Base-by-base conservation (phyloP, 2,797 vertebrate species). In the Falco biarmicus region DNA sequence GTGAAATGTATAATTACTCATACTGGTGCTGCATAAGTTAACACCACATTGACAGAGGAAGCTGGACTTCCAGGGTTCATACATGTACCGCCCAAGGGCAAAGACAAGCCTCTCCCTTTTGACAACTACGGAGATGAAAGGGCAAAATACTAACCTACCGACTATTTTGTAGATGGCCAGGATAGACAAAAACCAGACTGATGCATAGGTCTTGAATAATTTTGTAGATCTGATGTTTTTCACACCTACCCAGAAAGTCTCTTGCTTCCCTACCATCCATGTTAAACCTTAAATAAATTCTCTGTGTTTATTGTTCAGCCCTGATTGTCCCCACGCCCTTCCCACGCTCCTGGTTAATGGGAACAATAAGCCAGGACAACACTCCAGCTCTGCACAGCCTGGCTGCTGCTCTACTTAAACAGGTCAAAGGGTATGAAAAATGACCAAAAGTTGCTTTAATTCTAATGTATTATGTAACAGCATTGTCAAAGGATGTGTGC, bases 181-280 rank as follows among this genome's bases (percentile, higher is more conserved):
- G 34, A 70, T 5, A 50, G 50, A 47, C 41, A 82, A 60, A 69
- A 74, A 18, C 8, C 51, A 78, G 9, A 47, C 11, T 76, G 63
- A 76, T 0, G 0, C 10, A n/a, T 15, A 19, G 15, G 3, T 20
- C 43, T 28, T 13, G 34, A 34, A 20, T 18, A 41, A 9, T 28
- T 70, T 50, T 66, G 47, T 21, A 61, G 28, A 37, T 17, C 0
- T 45, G 10, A 26, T 56, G 13, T 20, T 83, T 84, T 65, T 59
- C 24, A 60, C 34, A 65, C 25, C 39, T 18, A 53, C 28, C 18
- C 28, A 34, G 54, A 56, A 80, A 65, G 12, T 53, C 63, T 68
- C 25, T 64, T 63, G 48, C 10, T 51, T 57, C 22, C 53, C 13
- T 56, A 50, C 10, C 6, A 1, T 13, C 19, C 16, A 5, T 8